Evolutionary conservation across 2,888 invertebrate species (phyloP), one percentile per base, ranked within the genome.

Genomic region (Alloplasta piceator): DNA sequence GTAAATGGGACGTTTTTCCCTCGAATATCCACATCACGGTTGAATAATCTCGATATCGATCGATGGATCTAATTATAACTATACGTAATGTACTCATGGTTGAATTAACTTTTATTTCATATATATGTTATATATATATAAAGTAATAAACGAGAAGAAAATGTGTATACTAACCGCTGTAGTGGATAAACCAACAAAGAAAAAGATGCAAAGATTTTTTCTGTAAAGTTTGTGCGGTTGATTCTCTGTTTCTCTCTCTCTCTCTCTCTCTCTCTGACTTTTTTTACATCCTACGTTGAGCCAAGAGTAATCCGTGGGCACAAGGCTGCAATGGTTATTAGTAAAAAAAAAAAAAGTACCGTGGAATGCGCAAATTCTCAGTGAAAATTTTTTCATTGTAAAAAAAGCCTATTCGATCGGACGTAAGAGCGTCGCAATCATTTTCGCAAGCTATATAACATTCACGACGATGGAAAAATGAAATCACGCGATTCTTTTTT

Each of bases 81-180:
- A 86, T 85, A 86, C 87, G 86, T 86, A 88, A 88, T 87, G 88
- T 89, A 91, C 84, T 87, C 85, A 86, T 86, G 85, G 80, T 89
- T 88, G 85, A 87, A 74, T 86, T 87, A 87, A 89, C 86, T 63
- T 91, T 91, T 89, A 89, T 90, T 90, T 91, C 90, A 84, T 82
- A 79, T 58, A n/a, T n/a, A n/a, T n/a, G n/a, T n/a, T n/a, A n/a
- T n/a, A n/a, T 71, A 48, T 67, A 52, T 67, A 67, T 67, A 36
- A 43, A 68, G 14, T 16, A 80, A 82, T 75, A 80, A 89, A 88
- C 86, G 83, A 88, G 86, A 83, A 90, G 91, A 89, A 88, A 90
- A 90, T 85, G 86, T 87, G 89, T 89, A 89, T 87, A 89, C 86
- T 87, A 88, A 88, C 84, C 78, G 78, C 60, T 78, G 81, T 78